Conservation (phyloP, 2,888 invertebrate species). For the Volucella inflata region DNA sequence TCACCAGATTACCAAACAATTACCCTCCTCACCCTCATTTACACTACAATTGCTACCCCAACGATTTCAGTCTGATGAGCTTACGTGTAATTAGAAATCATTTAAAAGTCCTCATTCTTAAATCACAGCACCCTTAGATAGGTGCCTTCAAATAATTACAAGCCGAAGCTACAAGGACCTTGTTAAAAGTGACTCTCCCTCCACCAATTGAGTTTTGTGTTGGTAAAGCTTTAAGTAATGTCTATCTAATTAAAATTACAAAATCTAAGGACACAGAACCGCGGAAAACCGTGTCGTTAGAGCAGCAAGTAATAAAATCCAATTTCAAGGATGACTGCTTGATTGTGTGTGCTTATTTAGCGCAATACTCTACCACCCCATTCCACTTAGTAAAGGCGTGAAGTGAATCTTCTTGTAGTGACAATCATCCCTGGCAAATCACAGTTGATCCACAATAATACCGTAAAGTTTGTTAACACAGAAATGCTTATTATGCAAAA, state of each 20-base stretch:
- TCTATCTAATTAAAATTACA: slow-evolving; percentile 34
- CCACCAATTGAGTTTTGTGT: background rate
- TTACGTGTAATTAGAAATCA: slow-evolving; percentile 26
- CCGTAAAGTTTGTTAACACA: slow-evolving; percentile 19
- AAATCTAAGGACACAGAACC: background rate
- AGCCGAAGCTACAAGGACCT: background rate
- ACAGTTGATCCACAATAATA: slow-evolving; percentile 23
- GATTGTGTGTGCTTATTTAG: slow-evolving; percentile 18
- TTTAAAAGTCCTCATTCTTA: background rate
- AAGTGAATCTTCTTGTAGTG: background rate
- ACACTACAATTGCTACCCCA: background rate
- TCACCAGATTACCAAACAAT: no score
- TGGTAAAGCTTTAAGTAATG: background rate
- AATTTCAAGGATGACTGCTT: slow-evolving; percentile 2
- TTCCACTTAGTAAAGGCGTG: no score
- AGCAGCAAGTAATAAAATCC: background rate
- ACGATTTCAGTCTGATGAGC: slow-evolving; percentile 4
- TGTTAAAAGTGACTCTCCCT: background rate
- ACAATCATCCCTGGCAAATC: background rate
- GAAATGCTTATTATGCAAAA: slow-evolving; percentile 36
- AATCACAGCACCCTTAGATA: background rate
- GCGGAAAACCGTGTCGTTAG: background rate
- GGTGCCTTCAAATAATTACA: background rate
- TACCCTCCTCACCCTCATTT: no score
- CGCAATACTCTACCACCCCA: background rate